Conservation (phyloP, 92 coral and sea anemone species). For the Palythoa grandiflora region DNA sequence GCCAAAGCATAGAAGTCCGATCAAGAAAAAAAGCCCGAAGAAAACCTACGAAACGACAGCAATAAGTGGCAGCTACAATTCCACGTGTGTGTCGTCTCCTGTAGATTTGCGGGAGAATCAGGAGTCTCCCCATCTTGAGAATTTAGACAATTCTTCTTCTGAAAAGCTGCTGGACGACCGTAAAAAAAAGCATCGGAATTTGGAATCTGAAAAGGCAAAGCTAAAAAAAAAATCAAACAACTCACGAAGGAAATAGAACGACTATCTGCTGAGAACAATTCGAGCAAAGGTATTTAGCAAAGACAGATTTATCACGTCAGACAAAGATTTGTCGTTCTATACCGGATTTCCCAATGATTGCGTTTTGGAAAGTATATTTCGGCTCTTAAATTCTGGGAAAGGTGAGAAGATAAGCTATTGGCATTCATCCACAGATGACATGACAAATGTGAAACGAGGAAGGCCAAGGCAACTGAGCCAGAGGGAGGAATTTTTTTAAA, state of each 20-base stretch:
- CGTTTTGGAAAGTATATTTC: too few species aligned
- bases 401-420: too few species aligned
- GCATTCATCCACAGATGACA: too few species aligned
- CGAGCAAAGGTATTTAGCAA: conserved; percentile 42
- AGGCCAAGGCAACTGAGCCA: too few species aligned
- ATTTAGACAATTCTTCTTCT: conserved; percentile 27
- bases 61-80: not conserved
- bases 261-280: conserved; percentile 46
- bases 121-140: not conserved
- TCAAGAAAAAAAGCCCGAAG: not conserved
- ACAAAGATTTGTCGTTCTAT: conserved; percentile 63
- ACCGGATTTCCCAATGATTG: conserved; percentile 60
- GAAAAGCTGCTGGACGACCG: too few species aligned
- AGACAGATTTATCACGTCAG: conserved; percentile 45
- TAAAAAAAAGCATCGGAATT: too few species aligned
- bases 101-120: not conserved
- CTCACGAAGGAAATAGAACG: not conserved
- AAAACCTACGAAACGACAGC: not conserved
- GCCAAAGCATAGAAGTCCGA: conserved; percentile 29
- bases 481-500: too few species aligned
- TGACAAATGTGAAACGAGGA: too few species aligned
- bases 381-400: too few species aligned
- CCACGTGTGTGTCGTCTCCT: not conserved
- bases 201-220: too few species aligned
- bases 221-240: too few species aligned